These are phyloP conservation scores for Callimorpha dominula DNA, from an alignment of 2,888 invertebrate genomes.

Conservation along the genomic window DNA sequence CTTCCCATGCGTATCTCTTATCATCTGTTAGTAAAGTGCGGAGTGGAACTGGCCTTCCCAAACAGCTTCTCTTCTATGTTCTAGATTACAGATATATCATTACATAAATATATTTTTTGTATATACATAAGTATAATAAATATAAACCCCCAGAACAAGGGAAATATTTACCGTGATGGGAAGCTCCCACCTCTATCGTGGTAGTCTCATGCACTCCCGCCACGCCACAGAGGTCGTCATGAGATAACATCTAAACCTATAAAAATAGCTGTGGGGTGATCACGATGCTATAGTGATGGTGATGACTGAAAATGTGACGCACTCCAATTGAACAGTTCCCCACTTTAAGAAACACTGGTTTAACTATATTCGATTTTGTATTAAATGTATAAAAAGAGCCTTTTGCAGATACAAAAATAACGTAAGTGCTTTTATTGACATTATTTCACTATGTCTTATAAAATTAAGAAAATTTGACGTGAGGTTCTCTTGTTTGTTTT, in stretches of 20 bases:
- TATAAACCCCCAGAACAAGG: no score
- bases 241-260: not conserved
- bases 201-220: not conserved
- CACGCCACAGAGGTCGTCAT: not conserved
- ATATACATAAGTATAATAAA: no score
- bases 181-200: not conserved
- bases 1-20: no score
- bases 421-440: not conserved
- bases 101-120: no score
- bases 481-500: no score
- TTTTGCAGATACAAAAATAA: not conserved
- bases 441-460: not conserved
- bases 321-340: not conserved
- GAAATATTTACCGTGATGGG: no score
- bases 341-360: conserved; percentile 3
- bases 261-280: not conserved
- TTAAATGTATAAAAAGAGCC: not conserved
- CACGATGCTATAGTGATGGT: not conserved
- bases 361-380: conserved; percentile 4
- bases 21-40: no score
- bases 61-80: no score
- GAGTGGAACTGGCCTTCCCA: no score
- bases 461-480: no score
- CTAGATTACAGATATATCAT: no score
- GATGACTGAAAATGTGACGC: not conserved